Percentiles rank a stretch among this genome's conserved stretches.
These are phyloP conservation scores for Homarus americanus DNA, from an alignment of 1,140 invertebrate species.

Conservation along the genomic window DNA sequence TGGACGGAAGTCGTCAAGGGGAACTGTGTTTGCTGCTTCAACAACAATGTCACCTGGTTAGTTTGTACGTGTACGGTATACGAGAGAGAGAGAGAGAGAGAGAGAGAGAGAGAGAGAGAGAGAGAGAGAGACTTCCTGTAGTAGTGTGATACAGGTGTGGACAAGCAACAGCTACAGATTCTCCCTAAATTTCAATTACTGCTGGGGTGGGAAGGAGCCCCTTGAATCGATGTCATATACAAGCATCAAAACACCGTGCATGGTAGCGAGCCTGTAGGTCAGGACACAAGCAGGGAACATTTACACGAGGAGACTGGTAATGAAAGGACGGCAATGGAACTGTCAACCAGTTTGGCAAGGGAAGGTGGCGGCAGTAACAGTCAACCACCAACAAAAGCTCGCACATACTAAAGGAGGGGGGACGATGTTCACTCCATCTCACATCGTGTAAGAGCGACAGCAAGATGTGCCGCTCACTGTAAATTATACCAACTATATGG, in stretches of 20 bases:
- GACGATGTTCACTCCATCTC: no score
- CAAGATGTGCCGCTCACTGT: no score
- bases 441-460: no score
- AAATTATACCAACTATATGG: no score
- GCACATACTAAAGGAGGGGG: no score
- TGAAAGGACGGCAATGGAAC: background rate
- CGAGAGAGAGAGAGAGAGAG: slow-evolving; percentile 7
- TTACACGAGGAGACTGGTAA: background rate
- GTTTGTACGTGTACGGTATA: background rate
- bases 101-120: slow-evolving; percentile 5
- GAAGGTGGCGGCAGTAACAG: background rate
- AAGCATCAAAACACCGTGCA: no score
- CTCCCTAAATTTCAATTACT: no score
- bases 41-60: background rate
- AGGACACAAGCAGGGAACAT: background rate
- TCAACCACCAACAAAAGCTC: background rate
- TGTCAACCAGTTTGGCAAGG: background rate
- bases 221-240: no score
- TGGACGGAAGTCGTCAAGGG: background rate
- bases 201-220: no score
- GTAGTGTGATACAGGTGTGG: no score
- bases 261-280: no score
- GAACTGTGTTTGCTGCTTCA: background rate
- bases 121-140: background rate
- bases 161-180: no score